These are phyloP conservation scores for Andrena dorsata DNA, from an alignment of 2,888 invertebrate species.

Conservation along the genomic window DNA sequence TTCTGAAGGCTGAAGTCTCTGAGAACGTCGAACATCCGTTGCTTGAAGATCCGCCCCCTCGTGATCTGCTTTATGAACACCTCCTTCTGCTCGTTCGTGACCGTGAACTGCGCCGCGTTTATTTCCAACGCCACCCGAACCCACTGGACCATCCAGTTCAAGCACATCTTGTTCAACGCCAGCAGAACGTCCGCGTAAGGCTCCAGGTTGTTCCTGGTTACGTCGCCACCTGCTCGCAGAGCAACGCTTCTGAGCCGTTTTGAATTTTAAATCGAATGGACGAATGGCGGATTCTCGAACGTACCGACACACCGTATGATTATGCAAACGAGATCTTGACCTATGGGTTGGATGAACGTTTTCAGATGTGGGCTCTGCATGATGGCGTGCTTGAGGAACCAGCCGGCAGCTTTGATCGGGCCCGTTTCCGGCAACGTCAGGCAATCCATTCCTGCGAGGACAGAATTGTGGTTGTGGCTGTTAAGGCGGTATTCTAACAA, in stretches of 20 bases:
- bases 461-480: not conserved
- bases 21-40: constrained; percentile 71
- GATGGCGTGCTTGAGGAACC: constrained; percentile 88
- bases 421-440: constrained; percentile 88
- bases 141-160: constrained; percentile 88
- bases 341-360: constrained; percentile 87
- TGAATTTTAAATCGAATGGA: no score
- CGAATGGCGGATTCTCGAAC: constrained; percentile 33
- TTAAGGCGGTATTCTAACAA: no score
- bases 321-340: constrained; percentile 87
- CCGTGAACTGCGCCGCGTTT: constrained; percentile 53
- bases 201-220: constrained; percentile 88
- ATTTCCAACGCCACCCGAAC: constrained; percentile 86
- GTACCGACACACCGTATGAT: constrained; percentile 87
- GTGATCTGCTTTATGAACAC: constrained; percentile 56
- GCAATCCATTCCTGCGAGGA: constrained; percentile 86
- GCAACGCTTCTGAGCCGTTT: no score
- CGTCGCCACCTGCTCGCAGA: constrained; percentile 85
- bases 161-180: constrained; percentile 89
- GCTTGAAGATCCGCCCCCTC: constrained; percentile 38
- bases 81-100: constrained; percentile 75
- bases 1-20: constrained; percentile 75
- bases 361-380: constrained; percentile 86
- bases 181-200: constrained; percentile 88
- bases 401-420: constrained; percentile 87